Evolutionary conservation across 2,113 vertebrate genomes (phyloP), one percentile per base, ranked within the genome.

Genomic region (Suricata suricatta): DNA sequence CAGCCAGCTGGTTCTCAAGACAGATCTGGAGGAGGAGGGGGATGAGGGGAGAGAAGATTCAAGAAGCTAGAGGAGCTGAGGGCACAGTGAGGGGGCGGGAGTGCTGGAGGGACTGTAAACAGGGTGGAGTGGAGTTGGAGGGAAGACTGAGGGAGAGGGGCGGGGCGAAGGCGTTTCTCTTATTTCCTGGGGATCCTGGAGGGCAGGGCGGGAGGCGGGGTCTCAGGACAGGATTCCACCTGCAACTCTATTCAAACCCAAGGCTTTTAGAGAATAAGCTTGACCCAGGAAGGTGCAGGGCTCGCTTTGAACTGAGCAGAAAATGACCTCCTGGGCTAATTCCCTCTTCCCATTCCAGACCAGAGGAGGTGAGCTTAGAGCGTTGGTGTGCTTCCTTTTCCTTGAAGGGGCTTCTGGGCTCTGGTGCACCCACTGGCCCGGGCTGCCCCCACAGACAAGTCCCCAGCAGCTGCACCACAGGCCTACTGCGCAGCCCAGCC

Each of bases 141-240:
- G 7, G 0, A 0, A 8, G 11, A 21, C 50, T 47, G 11, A 0
- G 1, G 38, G 21, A 60, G n/a, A 63, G 57, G 38, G 3, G 16
- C 72, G 76, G n/a, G 31, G 8, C n/a, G 17, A 7, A 4, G 33
- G 69, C 19, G 15, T 89, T 54, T 27, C 74, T 71, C 63, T 44
- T 63, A 63, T 25, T 84, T 27, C 33, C 3, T 4, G 10, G 64
- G 64, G 9, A 47, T 52, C 25, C 38, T 1, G 38, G 12, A 41
- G 23, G 38, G 13, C 19, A 2, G 44, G 33, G 0, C 15, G 3
- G 0, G 0, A 2, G 50, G 27, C 31, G 44, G 16, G 35, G 19
- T 3, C 21, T 25, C 86, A 25, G 33, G 15, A 12, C 31, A 19
- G 12, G 4, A 16, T 27, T 21, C 63, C 6, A 0, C 16, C 5